Evolutionary conservation across 1,140 invertebrate genomes (phyloP).

Genomic region (Drosophila pectinifera): DNA sequence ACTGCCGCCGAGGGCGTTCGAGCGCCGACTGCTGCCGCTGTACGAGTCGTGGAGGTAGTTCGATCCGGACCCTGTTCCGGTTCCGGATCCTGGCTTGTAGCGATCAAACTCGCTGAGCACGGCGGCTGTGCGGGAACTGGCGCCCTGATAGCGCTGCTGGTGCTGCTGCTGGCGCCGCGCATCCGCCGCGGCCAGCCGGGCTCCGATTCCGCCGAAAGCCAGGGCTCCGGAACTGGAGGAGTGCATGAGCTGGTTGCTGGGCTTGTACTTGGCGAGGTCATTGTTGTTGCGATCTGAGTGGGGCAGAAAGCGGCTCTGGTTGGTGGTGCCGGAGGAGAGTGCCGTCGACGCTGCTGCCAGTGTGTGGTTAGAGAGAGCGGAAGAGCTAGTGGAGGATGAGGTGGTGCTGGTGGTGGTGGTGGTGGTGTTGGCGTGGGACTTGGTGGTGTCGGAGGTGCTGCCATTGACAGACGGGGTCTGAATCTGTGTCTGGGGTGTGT

Average conservation of each 20-base stretch:
- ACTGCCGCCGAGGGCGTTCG: slow-evolving; percentile 47
- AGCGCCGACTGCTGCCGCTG: slow-evolving; percentile 47
- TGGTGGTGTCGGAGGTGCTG: slow-evolving; percentile 37
- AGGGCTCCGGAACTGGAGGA: slow-evolving; percentile 78
- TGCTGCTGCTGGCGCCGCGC: slow-evolving; percentile 64
- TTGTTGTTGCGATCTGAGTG: slow-evolving; percentile 80
- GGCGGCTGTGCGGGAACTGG: slow-evolving; percentile 75
- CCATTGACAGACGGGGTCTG: slow-evolving; percentile 31
- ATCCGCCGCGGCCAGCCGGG: slow-evolving; percentile 73
- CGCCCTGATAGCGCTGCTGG: slow-evolving; percentile 66
- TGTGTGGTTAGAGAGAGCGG: slow-evolving; percentile 69
- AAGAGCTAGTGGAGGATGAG: slow-evolving; percentile 51
- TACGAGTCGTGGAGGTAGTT: slow-evolving; percentile 74
- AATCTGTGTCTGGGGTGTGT: slow-evolving; percentile 33
- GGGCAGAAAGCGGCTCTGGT: slow-evolving; percentile 68
- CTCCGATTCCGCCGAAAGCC: slow-evolving; percentile 80
- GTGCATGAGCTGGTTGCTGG: slow-evolving; percentile 73
- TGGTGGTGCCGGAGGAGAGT: slow-evolving; percentile 36
- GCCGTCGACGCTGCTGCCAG: slow-evolving; percentile 53
- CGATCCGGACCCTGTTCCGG: slow-evolving; percentile 40
- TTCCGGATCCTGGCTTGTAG: slow-evolving; percentile 50
- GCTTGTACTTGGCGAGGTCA: slow-evolving; percentile 77
- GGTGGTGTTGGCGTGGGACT: slow-evolving; percentile 16
- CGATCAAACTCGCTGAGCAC: slow-evolving; percentile 77
- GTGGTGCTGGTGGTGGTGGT: slow-evolving; percentile 25